Evolutionary conservation across 2,113 vertebrate species (phyloP).

Genomic region (Campylorhamphus procurvoides): DNA sequence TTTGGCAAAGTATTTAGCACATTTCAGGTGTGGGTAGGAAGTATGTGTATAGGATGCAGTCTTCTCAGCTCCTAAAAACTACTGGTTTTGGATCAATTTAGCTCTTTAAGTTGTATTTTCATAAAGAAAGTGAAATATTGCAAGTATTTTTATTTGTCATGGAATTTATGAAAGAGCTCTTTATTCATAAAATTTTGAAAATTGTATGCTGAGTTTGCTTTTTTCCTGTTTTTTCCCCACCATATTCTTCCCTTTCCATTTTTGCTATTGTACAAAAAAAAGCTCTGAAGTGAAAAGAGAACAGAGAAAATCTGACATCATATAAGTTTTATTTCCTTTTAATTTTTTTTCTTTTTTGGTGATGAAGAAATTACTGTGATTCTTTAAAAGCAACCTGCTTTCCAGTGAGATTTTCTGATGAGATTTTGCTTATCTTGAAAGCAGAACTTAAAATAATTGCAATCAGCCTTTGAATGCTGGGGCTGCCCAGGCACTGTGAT

Average conservation of each 20-base stretch:
- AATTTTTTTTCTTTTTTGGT: neutral
- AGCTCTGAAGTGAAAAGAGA: neutral
- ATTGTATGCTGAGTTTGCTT: neutral
- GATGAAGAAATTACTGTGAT: neutral
- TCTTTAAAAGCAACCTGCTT: neutral
- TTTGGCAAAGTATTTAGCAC: neutral
- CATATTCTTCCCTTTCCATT: neutral
- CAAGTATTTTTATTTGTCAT: neutral
- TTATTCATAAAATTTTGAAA: neutral
- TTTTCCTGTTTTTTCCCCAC: accelerated
- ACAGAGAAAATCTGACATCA: neutral
- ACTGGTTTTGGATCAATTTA: accelerated
- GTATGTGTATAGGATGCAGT: accelerated
- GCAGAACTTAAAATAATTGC: neutral
- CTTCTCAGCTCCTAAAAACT: neutral
- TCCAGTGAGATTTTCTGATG: neutral
- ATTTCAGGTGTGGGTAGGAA: neutral
- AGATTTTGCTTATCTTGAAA: neutral
- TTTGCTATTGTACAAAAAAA: neutral
- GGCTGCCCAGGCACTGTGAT: neutral
- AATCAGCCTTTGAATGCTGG: neutral
- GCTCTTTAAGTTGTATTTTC: neutral
- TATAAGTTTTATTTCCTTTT: accelerated
- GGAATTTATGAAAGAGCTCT: neutral
- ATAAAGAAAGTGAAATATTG: neutral